A percentile compares a stretch with the other conserved stretches of the same genome.
Evolutionary conservation across 2,888 invertebrate genomes (phyloP).

Genomic region (Orchesellides sinensis): DNA sequence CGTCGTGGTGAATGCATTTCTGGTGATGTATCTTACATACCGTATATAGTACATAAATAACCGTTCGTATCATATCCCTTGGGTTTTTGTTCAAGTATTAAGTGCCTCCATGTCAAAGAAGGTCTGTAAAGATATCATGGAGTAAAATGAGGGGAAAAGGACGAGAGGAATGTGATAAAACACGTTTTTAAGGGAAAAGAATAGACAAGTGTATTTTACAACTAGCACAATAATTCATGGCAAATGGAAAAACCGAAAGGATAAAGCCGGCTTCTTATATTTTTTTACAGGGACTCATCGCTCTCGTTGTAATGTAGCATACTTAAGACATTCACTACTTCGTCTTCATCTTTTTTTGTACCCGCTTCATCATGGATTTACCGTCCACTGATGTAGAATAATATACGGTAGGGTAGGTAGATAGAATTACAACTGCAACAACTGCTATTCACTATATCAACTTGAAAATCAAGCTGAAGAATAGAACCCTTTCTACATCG

Average conservation of each 20-base stretch:
- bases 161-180: conserved; percentile 8
- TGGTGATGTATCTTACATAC: too few species aligned
- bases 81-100: neutral
- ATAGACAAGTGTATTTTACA: conserved; percentile 8
- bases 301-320: neutral
- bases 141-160: neutral
- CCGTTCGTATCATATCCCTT: neutral
- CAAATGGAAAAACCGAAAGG: neutral
- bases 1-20: too few species aligned
- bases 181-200: neutral
- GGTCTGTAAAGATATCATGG: neutral
- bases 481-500: neutral
- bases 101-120: conserved; percentile 8
- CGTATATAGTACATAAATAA: too few species aligned
- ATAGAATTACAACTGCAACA: too few species aligned
- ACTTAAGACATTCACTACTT: too few species aligned
- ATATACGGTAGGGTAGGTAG: too few species aligned
- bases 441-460: too few species aligned
- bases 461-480: too few species aligned
- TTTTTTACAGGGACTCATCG: neutral
- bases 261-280: conserved; percentile 1
- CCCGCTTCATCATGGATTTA: conserved; percentile 7
- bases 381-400: neutral
- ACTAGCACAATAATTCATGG: conserved; percentile 9
- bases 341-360: too few species aligned